phyloP scores from a whole-genome alignment of 2,113 vertebrate species.

The Corvus hawaiiensis region DNA sequence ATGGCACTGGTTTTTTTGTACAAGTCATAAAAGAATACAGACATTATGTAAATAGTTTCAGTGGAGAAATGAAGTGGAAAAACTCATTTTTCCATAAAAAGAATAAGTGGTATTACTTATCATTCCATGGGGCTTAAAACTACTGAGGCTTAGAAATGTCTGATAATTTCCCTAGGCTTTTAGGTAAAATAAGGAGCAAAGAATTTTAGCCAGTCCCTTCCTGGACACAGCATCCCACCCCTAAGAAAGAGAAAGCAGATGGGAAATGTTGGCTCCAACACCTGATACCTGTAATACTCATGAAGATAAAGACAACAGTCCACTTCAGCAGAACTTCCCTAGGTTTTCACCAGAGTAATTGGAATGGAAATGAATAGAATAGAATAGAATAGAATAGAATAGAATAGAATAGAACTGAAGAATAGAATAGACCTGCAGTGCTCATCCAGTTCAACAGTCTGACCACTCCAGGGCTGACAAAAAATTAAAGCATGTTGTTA shows the following conservation, averaged over 20 bases:
- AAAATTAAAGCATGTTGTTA: neutral
- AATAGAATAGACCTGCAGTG: rapidly evolving
- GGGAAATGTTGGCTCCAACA: neutral
- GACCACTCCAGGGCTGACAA: neutral
- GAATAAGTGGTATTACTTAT: neutral
- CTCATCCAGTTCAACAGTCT: neutral
- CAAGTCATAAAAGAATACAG: constrained; percentile 1
- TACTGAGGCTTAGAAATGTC: neutral
- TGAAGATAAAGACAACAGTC: neutral
- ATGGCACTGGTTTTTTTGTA: neutral
- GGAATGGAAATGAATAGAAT: neutral
- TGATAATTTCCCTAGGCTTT: neutral
- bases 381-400: neutral
- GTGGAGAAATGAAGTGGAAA: constrained; percentile 47
- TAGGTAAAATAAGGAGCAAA: neutral
- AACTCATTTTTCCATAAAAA: constrained; percentile 22
- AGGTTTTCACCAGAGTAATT: neutral
- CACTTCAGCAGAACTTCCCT: neutral
- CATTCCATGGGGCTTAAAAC: neutral
- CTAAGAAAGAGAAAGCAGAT: neutral
- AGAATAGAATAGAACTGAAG: neutral
- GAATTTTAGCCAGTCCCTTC: neutral
- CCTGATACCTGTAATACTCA: neutral
- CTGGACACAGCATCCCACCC: neutral
- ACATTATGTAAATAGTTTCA: constrained; percentile 48